Evolutionary conservation across 2,797 vertebrate species (phyloP), one percentile per base, ranked within the genome.

Genomic region (Hydrocynus forskahlii): DNA sequence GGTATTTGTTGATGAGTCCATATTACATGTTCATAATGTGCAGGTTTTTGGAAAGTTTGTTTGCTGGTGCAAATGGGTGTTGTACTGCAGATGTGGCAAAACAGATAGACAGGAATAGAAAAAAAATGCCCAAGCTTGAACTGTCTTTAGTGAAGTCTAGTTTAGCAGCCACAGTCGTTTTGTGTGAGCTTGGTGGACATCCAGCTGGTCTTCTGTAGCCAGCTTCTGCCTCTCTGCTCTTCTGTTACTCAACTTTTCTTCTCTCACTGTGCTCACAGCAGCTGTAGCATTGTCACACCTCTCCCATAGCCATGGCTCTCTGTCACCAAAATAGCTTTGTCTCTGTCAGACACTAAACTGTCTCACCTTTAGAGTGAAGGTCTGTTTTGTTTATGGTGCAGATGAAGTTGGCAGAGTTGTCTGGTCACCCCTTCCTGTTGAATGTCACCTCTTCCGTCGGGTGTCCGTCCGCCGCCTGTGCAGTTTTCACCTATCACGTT

Each of bases 211-310:
- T 75, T 57, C 62, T 54, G n/a, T 19, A 70, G 55, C 40, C 64
- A 75, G 70, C 64, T 70, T 84, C 75, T 83, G 67, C 59, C 75
- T 80, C 60, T 29, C 69, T 75, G 60, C 48, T 68, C 72, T 40
- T 81, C 83, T 62, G 75, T 86, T 84, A 54, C 75, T 72, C 73
- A 69, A 57, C 62, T 50, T 82, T 74, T 77, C 35, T 21, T 21
- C 25, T 23, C 12, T 54, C 50, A 72, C 66, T 29, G 13, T 66
- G 69, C 78, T 71, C 54, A 17, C 48, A 81, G 75, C 73, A 40
- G 55, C 68, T 84, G 72, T n/a, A 38, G 72, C 72, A 63, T 70
- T 68, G 69, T 82, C 82, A 79, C 68, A 7, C 63, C 59, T 69
- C n/a, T 73, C 74, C 35, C 21, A 52, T 29, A 75, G 25, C 40